Conservation (phyloP, 1,140 invertebrate genomes). For the Psilanteris sp. region DNA sequence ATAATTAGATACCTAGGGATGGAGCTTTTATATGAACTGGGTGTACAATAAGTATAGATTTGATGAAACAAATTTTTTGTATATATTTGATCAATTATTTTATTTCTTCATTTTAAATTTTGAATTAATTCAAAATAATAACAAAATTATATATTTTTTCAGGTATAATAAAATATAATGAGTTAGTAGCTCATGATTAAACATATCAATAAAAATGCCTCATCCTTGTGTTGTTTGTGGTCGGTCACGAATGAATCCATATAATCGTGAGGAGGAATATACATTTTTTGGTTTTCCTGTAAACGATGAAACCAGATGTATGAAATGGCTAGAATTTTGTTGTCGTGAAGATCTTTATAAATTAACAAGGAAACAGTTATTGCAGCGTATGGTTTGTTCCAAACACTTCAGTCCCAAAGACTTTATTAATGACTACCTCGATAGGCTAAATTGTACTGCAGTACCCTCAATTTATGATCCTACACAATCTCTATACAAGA, state of each 20-base stretch:
- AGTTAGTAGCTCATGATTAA: slow-evolving; percentile 55
- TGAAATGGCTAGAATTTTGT: slow-evolving; percentile 77
- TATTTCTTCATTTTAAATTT: too few relatives aligned
- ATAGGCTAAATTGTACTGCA: slow-evolving; percentile 72
- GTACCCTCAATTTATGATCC: slow-evolving; percentile 78
- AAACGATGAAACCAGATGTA: slow-evolving; percentile 74
- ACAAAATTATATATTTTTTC: not conserved
- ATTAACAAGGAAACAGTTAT: slow-evolving; percentile 75
- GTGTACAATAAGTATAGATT: too few relatives aligned
- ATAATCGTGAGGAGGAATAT: slow-evolving; percentile 77
- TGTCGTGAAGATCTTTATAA: slow-evolving; percentile 77
- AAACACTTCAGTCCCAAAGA: slow-evolving; percentile 75
- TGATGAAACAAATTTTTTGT: too few relatives aligned
- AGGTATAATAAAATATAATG: not conserved
- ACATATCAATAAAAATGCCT: slow-evolving; percentile 71
- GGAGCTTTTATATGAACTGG: too few relatives aligned
- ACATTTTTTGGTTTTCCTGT: slow-evolving; percentile 79
- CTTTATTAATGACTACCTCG: slow-evolving; percentile 75
- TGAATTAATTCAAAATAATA: too few relatives aligned
- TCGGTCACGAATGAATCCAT: slow-evolving; percentile 78
- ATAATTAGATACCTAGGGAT: too few relatives aligned
- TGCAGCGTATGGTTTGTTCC: slow-evolving; percentile 78
- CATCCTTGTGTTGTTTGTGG: slow-evolving; percentile 79
- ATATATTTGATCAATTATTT: too few relatives aligned
- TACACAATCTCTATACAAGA: slow-evolving; percentile 77